These are phyloP conservation scores for Pachypeltis micranthus DNA, from an alignment of 1,140 invertebrate genomes.

Conservation along the genomic window DNA sequence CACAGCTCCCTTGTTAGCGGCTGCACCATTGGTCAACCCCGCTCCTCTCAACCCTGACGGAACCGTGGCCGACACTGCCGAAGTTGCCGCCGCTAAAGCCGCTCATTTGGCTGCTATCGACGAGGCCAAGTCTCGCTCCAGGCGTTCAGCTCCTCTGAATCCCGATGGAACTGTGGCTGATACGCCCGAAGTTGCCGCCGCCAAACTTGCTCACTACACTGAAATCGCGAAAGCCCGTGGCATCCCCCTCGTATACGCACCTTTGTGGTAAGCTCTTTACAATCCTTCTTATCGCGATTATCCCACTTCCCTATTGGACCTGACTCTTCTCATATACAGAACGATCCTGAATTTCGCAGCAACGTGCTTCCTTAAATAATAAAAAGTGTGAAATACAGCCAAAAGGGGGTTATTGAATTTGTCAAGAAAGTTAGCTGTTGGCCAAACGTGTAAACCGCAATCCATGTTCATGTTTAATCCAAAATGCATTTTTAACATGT, in stretches of 20 bases:
- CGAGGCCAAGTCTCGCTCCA: conserved; percentile 11
- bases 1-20: conserved; percentile 23
- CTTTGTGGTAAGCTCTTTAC: conserved; percentile 27
- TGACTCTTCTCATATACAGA: too few species aligned
- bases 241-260: conserved; percentile 5
- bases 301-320: neutral
- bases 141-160: conserved; percentile 35
- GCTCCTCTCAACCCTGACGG: conserved; percentile 33
- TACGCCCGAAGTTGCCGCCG: conserved; percentile 29
- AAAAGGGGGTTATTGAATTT: too few species aligned
- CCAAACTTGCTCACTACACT: conserved; percentile 28
- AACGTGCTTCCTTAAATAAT: too few species aligned
- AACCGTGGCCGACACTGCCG: conserved; percentile 39
- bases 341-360: too few species aligned
- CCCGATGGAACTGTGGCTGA: conserved; percentile 36
- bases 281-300: conserved; percentile 32
- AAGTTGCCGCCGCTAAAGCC: conserved; percentile 38
- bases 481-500: too few species aligned
- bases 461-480: too few species aligned
- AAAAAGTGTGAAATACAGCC: too few species aligned
- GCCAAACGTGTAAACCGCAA: too few species aligned
- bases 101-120: conserved; percentile 27
- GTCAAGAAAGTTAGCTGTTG: too few species aligned
- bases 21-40: neutral
- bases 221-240: conserved; percentile 21